Evolutionary conservation across 2,797 vertebrate species (phyloP).

Genomic region (Gallirallus australis): DNA sequence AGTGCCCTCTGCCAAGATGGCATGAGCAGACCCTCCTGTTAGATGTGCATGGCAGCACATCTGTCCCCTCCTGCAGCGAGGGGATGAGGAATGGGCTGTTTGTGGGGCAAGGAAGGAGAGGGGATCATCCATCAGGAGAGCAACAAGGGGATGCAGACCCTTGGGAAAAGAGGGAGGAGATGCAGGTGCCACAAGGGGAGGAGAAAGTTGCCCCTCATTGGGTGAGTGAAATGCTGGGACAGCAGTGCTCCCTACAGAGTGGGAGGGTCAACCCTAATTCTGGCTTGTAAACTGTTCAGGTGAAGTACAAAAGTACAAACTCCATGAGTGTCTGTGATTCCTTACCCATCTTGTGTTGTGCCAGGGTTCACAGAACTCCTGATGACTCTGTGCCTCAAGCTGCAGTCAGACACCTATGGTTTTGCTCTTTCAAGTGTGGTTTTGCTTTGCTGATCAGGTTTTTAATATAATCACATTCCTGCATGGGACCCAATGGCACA

Average conservation of each 20-base stretch:
- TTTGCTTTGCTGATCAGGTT: neutral
- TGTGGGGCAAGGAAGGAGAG: neutral
- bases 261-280: neutral
- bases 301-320: neutral
- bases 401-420: fast-evolving
- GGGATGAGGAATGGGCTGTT: fast-evolving
- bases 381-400: fast-evolving
- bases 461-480: neutral
- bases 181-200: fast-evolving
- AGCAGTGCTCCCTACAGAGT: fast-evolving
- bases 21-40: neutral
- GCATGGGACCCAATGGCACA: neutral
- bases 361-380: neutral
- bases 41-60: fast-evolving
- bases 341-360: neutral
- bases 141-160: fast-evolving
- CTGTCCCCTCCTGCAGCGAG: fast-evolving
- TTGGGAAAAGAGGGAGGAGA: fast-evolving
- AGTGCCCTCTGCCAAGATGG: neutral
- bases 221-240: fast-evolving
- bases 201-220: fast-evolving
- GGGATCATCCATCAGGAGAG: neutral
- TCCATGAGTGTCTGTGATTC: neutral
- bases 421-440: neutral
- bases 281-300: neutral